Conservation (phyloP, 1,140 invertebrate species). For the Apis cerana region DNA sequence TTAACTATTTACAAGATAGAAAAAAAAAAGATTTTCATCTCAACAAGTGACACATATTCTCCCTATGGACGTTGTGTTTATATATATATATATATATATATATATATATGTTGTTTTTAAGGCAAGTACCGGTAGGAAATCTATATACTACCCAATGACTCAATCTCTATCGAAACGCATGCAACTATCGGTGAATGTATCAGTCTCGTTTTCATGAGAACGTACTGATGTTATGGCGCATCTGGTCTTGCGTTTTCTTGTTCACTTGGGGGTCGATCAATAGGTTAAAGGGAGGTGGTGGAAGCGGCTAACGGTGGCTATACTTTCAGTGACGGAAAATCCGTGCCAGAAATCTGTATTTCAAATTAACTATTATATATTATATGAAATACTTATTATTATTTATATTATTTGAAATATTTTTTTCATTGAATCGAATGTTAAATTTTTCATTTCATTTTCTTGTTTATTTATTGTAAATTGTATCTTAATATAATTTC, state of each 20-base stretch:
- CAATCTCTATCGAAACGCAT: background rate
- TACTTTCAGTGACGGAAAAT: constrained; percentile 56
- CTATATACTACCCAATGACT: background rate
- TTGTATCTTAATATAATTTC: background rate
- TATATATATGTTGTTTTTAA: background rate
- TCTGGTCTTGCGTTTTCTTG: constrained; percentile 57
- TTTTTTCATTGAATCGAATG: background rate
- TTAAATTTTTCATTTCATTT: no score
- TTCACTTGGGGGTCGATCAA: constrained; percentile 65
- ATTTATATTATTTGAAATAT: background rate
- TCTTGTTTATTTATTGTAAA: no score
- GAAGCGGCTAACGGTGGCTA: constrained; percentile 48
- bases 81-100: no score
- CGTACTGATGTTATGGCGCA: constrained; percentile 54
- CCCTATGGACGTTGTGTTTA: background rate
- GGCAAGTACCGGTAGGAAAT: background rate
- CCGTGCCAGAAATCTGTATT: constrained; percentile 47
- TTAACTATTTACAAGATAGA: background rate
- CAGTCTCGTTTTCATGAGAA: constrained; percentile 38
- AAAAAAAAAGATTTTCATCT: no score
- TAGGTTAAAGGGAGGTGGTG: constrained; percentile 58
- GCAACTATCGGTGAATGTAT: constrained; percentile 27
- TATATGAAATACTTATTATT: background rate
- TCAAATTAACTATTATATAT: constrained; percentile 15
- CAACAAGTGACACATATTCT: background rate